Percentiles rank a stretch among this genome's conserved stretches.
Conservation (phyloP, 35 echinoderm and acorn worm species). For the Heliocidaris erythrogramma region DNA sequence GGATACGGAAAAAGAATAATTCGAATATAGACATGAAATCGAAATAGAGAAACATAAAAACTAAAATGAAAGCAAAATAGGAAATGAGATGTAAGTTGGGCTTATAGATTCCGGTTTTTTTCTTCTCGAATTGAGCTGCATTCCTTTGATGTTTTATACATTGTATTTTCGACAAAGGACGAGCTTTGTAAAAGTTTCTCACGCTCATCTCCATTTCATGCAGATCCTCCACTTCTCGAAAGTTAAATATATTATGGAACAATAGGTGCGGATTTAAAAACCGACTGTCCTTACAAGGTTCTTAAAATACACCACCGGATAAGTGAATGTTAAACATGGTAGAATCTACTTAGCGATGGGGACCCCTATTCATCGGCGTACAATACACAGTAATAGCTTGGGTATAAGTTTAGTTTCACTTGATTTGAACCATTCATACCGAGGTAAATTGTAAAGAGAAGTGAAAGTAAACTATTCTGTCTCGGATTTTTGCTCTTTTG, state of each 20-base stretch:
- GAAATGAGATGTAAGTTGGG: no score
- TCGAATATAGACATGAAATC: no score
- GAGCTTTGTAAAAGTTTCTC: neutral
- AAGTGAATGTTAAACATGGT: conserved; percentile 1
- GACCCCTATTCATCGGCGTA: neutral
- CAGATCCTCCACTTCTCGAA: neutral
- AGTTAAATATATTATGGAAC: neutral
- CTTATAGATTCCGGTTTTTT: no score
- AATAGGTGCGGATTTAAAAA: neutral
- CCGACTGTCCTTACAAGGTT: neutral
- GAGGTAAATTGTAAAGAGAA: neutral
- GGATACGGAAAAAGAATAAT: no score
- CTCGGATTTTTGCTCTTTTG: neutral
- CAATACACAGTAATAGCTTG: neutral
- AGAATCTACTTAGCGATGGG: neutral
- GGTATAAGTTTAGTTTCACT: neutral
- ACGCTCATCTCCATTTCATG: neutral
- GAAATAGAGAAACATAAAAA: no score
- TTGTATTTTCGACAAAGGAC: neutral
- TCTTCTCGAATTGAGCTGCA: neutral
- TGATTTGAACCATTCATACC: neutral
- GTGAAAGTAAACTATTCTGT: conserved; percentile 2
- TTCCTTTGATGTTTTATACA: neutral
- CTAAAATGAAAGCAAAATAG: no score
- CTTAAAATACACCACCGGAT: neutral